Evolutionary conservation across 2,888 invertebrate genomes (phyloP).

Genomic region (Drosophila anomalata): DNA sequence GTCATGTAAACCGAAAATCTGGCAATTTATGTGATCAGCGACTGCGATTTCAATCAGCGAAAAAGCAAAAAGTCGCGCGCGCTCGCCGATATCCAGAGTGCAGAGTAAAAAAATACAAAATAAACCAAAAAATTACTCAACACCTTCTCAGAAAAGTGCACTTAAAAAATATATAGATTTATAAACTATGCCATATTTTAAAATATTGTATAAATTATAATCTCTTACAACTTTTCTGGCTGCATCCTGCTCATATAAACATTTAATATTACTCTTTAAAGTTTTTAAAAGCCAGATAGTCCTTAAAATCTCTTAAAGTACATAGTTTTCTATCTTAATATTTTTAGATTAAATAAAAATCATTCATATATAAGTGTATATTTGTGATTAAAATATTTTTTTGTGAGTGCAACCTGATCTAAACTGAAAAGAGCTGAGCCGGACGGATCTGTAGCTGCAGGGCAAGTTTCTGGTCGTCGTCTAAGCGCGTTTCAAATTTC

Average conservation of each 20-base stretch:
- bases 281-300: no score
- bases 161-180: not conserved
- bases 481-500: constrained; percentile 74
- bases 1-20: constrained; percentile 77
- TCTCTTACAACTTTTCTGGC: no score
- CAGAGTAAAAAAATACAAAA: constrained; percentile 10
- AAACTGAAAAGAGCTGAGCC: constrained; percentile 2
- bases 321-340: no score
- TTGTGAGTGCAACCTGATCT: constrained; percentile 7
- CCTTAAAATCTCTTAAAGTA: no score
- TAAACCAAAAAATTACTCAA: constrained; percentile 76
- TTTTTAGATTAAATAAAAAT: no score
- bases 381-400: not conserved
- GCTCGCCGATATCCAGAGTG: constrained; percentile 5
- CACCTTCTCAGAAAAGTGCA: constrained; percentile 57
- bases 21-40: constrained; percentile 82
- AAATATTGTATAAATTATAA: no score
- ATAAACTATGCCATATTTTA: not conserved
- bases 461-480: constrained; percentile 37
- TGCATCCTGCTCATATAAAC: no score
- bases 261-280: no score
- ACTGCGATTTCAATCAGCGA: constrained; percentile 80
- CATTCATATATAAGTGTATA: no score
- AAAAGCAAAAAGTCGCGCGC: constrained; percentile 18
- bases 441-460: constrained; percentile 43